phyloP scores from a whole-genome alignment of 2,888 invertebrate species.

The Callinectes sapidus region DNA sequence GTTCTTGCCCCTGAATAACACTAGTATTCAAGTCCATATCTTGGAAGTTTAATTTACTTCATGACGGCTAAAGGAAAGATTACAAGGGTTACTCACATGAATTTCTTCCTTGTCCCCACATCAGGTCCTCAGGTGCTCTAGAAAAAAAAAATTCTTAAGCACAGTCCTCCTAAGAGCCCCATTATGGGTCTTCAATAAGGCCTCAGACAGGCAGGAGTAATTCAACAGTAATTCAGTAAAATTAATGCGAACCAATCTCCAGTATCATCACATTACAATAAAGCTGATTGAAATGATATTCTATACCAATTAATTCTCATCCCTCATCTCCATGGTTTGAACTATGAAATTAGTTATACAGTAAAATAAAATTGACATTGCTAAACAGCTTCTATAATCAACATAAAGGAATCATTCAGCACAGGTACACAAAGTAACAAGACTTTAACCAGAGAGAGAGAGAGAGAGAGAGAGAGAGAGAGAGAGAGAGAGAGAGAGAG shows the following conservation, averaged over 20 bases:
- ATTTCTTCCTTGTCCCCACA: neutral
- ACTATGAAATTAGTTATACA: too few relatives aligned
- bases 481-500: too few relatives aligned
- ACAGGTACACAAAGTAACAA: too few relatives aligned
- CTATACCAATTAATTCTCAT: neutral
- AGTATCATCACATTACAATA: neutral
- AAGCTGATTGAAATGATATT: neutral
- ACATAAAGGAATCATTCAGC: too few relatives aligned
- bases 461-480: too few relatives aligned
- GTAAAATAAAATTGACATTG: too few relatives aligned
- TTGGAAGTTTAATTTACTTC: neutral
- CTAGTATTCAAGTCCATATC: too few relatives aligned
- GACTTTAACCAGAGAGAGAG: too few relatives aligned
- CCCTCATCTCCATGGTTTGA: too few relatives aligned
- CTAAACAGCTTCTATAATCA: too few relatives aligned
- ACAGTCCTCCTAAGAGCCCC: neutral
- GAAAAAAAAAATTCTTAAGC: neutral
- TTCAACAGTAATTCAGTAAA: conserved; percentile 5
- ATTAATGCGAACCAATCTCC: conserved; percentile 22
- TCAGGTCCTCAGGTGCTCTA: neutral
- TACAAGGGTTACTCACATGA: neutral
- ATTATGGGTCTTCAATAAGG: neutral
- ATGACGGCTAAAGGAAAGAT: neutral
- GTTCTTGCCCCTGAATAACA: too few relatives aligned
- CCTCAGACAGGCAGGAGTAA: conserved; percentile 22